phyloP scores from a whole-genome alignment of 2,113 vertebrate species.

The Nerophis lumbriciformis region DNA sequence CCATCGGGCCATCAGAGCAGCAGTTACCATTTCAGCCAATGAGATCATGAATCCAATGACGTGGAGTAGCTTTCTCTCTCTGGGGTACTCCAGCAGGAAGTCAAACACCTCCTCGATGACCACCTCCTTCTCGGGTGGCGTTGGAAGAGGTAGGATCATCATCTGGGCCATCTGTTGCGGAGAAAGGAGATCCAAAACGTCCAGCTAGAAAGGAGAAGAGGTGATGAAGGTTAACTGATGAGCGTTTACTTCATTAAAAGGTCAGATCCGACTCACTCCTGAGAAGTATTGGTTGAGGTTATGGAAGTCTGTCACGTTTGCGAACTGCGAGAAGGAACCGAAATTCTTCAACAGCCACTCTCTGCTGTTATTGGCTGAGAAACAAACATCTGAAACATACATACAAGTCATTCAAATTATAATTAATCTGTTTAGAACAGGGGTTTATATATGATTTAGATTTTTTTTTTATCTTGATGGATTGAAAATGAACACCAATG shows the following conservation, averaged over 20 bases:
- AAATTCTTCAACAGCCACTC: slow-evolving; percentile 53
- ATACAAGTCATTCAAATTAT: not conserved
- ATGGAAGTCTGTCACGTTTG: slow-evolving; percentile 45
- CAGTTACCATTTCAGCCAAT: slow-evolving; percentile 38
- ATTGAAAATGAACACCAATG: too few relatives aligned
- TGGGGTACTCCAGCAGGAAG: slow-evolving; percentile 40
- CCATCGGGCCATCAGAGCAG: not conserved
- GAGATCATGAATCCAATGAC: slow-evolving; percentile 34
- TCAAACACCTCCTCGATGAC: slow-evolving; percentile 59
- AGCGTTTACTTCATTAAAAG: not conserved
- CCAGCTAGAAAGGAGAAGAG: slow-evolving; percentile 33
- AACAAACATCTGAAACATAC: slow-evolving; percentile 40
- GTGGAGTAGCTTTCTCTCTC: slow-evolving; percentile 13
- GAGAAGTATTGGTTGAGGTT: slow-evolving; percentile 46
- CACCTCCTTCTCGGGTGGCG: slow-evolving; percentile 35
- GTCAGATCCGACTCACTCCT: slow-evolving; percentile 37
- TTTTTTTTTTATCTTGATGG: too few relatives aligned
- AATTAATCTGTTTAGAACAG: too few relatives aligned
- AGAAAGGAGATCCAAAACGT: slow-evolving; percentile 46
- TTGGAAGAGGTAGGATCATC: slow-evolving; percentile 45
- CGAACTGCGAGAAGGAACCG: slow-evolving; percentile 46
- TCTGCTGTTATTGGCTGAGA: slow-evolving; percentile 40
- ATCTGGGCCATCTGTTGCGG: slow-evolving; percentile 53
- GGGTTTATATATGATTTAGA: too few relatives aligned
- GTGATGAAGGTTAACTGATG: not conserved